Conservation (phyloP, 2,888 invertebrate species). For the Merodon equestris region DNA sequence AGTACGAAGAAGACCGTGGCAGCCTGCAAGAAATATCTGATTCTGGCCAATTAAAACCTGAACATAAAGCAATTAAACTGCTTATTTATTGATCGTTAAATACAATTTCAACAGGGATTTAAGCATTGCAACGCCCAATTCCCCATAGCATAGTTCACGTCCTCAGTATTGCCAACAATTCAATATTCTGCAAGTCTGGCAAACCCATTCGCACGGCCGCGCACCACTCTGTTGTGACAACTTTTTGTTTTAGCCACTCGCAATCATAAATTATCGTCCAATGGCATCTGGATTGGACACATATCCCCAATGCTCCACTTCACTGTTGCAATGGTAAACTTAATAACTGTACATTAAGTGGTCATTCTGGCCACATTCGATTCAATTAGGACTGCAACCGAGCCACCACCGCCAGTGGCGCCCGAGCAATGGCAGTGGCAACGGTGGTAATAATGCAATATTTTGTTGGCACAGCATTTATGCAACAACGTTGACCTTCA, state of each 20-base stretch:
- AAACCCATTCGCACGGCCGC: not conserved
- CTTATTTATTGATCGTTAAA: no score
- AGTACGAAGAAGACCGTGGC: no score
- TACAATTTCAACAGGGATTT: not conserved
- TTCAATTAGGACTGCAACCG: constrained; percentile 43
- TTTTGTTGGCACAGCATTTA: constrained; percentile 53
- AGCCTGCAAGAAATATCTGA: no score
- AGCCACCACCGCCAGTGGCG: no score
- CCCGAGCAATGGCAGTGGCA: no score
- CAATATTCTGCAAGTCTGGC: not conserved
- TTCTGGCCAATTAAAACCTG: no score
- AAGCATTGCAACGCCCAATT: no score
- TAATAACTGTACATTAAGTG: constrained; percentile 61
- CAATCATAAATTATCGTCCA: constrained; percentile 61
- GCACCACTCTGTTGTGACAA: constrained; percentile 58
- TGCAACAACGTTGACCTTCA: constrained; percentile 47
- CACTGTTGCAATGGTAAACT: constrained; percentile 27
- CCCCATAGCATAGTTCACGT: no score
- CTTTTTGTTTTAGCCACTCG: constrained; percentile 57
- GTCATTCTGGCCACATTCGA: constrained; percentile 53
- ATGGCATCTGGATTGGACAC: constrained; percentile 61
- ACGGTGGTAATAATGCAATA: constrained; percentile 31
- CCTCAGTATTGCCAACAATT: not conserved
- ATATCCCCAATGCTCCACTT: constrained; percentile 25
- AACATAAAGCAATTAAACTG: no score